Conservation (phyloP, 2,888 invertebrate genomes). For the Pandemis heparana region DNA sequence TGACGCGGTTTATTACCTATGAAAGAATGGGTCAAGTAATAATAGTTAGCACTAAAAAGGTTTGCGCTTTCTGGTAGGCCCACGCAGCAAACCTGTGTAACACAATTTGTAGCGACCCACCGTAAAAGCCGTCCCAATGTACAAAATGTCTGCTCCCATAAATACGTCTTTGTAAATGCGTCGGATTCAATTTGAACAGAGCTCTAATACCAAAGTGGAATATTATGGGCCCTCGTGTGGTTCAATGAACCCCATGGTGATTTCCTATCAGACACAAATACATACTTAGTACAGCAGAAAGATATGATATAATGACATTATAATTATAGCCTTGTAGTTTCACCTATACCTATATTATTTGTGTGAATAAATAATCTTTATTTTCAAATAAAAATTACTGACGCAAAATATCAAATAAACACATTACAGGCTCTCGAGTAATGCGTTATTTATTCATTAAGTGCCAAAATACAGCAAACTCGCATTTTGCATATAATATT, state of each 20-base stretch:
- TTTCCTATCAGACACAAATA: neutral
- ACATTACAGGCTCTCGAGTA: too few species aligned
- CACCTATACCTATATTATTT: too few species aligned
- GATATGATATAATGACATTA: neutral
- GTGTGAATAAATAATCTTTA: too few species aligned
- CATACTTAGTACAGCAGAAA: neutral
- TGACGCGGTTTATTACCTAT: too few species aligned
- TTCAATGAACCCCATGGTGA: neutral
- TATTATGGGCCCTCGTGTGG: constrained; percentile 7
- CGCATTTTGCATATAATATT: too few species aligned
- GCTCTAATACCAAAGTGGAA: constrained; percentile 25
- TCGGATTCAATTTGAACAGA: constrained; percentile 43
- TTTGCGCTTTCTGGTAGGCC: constrained; percentile 4
- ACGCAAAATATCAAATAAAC: too few species aligned
- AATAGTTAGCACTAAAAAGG: neutral
- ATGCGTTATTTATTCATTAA: too few species aligned
- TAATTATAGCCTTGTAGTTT: too few species aligned
- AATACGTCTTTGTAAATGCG: constrained; percentile 46
- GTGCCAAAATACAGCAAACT: too few species aligned
- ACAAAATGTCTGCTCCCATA: constrained; percentile 46
- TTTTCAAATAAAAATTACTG: too few species aligned
- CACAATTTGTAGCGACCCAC: constrained; percentile 34
- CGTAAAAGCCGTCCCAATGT: constrained; percentile 29
- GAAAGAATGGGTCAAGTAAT: too few species aligned
- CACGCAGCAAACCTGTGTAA: constrained; percentile 32